These are phyloP conservation scores for Drosophila tani DNA, from an alignment of 1,140 invertebrate genomes.

Conservation along the genomic window DNA sequence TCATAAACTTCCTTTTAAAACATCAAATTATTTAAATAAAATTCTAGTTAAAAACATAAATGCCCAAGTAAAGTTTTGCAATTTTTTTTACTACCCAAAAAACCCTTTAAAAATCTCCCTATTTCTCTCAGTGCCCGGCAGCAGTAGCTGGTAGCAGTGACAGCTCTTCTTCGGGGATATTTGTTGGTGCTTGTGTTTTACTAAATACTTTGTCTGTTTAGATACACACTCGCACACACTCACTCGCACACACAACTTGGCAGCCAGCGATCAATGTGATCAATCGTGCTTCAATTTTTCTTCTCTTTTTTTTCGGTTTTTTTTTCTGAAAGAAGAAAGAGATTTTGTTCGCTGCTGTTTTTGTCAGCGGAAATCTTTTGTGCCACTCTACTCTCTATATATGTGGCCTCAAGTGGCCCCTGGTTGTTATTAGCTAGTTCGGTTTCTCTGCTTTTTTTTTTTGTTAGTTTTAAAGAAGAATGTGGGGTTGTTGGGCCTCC, in stretches of 20 bases:
- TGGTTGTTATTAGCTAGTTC: conserved; percentile 79
- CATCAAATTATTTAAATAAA: background rate
- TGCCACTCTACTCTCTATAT: conserved; percentile 33
- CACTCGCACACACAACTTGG: conserved; percentile 46
- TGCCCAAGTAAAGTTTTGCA: background rate
- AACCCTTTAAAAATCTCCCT: background rate
- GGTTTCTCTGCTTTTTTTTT: conserved; percentile 49
- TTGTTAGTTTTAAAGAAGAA: conserved; percentile 15
- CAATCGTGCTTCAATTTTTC: conserved; percentile 81
- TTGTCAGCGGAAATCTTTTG: conserved; percentile 80
- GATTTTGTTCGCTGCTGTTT: conserved; percentile 41
- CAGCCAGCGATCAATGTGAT: conserved; percentile 75
- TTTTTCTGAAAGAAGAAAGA: conserved; percentile 16
- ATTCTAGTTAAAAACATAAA: background rate
- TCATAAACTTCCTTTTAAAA: too few species aligned
- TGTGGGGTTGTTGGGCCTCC: conserved; percentile 47
- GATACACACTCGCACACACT: conserved; percentile 20
- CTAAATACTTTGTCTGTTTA: conserved; percentile 76
- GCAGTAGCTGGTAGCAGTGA: conserved; percentile 23
- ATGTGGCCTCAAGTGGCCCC: conserved; percentile 63
- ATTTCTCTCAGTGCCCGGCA: conserved; percentile 4
- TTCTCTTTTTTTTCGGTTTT: conserved; percentile 46
- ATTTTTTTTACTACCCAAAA: too few species aligned
- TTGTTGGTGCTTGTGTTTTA: conserved; percentile 66
- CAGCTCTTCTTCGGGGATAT: conserved; percentile 65